These are phyloP conservation scores for Clitarchus hookeri DNA, from an alignment of 2,888 invertebrate species.

Conservation along the genomic window DNA sequence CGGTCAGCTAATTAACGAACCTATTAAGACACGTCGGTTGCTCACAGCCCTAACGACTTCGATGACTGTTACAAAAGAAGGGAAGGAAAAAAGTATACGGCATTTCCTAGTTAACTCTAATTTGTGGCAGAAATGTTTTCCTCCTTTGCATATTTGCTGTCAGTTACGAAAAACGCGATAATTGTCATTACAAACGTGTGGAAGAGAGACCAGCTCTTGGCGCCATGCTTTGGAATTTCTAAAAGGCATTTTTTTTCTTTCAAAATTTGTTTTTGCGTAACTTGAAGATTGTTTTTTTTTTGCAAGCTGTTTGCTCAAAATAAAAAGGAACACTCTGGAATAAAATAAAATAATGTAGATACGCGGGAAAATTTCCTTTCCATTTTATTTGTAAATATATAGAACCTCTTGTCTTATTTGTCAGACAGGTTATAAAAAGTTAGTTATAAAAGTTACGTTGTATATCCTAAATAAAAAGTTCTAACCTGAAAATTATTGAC, in stretches of 20 bases:
- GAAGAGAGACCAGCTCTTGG: background rate
- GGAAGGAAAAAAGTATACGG: background rate
- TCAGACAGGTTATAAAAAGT: no score
- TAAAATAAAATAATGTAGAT: no score
- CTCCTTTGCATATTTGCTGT: background rate
- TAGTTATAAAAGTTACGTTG: no score
- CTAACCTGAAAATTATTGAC: no score
- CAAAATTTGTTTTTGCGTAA: no score
- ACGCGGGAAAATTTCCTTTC: no score
- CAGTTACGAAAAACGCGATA: background rate
- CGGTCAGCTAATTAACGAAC: conserved; percentile 14
- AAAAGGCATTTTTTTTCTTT: background rate
- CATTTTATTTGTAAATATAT: no score
- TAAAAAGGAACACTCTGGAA: no score
- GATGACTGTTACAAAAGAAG: background rate
- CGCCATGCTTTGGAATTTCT: background rate
- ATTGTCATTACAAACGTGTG: background rate
- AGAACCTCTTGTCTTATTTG: no score
- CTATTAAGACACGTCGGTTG: background rate
- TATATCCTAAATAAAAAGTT: no score
- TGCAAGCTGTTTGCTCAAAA: no score
- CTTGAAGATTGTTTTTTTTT: no score
- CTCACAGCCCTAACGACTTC: background rate
- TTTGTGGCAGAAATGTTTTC: conserved; percentile 10
- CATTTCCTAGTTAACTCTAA: conserved; percentile 10